Evolutionary conservation across 2,113 vertebrate genomes (phyloP).

Genomic region (Corythornis madagascariensis): DNA sequence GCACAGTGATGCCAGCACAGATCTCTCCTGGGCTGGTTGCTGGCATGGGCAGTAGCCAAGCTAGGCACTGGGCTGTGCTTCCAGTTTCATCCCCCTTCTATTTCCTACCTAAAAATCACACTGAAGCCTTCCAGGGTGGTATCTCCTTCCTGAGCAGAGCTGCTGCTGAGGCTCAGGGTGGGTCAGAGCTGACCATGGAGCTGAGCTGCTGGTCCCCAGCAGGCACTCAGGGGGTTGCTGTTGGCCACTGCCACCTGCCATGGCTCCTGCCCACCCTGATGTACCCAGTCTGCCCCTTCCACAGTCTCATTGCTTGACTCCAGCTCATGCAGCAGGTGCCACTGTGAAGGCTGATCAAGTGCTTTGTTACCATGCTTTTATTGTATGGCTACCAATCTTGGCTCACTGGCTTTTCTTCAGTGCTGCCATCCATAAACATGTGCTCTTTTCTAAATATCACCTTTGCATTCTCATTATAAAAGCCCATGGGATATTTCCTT

Average conservation of each 20-base stretch:
- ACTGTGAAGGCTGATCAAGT: slow-evolving; percentile 18
- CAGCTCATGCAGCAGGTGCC: background rate
- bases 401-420: slow-evolving; percentile 11
- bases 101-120: background rate
- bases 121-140: background rate
- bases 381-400: background rate
- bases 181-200: rapidly evolving
- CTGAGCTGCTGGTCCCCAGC: rapidly evolving
- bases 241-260: background rate
- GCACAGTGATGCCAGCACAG: background rate
- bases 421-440: slow-evolving; percentile 6
- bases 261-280: background rate
- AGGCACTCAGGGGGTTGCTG: background rate
- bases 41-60: background rate
- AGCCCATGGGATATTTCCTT: background rate
- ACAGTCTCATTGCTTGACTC: background rate
- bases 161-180: rapidly evolving
- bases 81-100: background rate
- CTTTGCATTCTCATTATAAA: background rate
- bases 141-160: rapidly evolving
- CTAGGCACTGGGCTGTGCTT: background rate
- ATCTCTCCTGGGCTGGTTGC: background rate
- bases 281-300: background rate
- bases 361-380: background rate
- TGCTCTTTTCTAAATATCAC: background rate